Conservation (phyloP, 1,140 invertebrate genomes). For the Pteromalus puparum region DNA sequence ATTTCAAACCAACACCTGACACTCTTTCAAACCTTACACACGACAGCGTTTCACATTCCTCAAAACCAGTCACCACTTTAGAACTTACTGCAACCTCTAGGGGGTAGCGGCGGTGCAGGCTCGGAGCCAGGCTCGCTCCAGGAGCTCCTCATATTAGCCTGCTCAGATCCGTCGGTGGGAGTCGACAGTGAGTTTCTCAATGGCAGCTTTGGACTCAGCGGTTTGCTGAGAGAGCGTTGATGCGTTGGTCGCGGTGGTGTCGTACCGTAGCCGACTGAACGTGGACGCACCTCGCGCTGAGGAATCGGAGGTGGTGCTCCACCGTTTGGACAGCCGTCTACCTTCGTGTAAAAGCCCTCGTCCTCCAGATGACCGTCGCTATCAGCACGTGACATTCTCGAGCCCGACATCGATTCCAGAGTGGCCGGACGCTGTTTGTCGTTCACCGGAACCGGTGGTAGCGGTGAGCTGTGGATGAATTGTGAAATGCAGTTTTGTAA, state of each 20-base stretch:
- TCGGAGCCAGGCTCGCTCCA: slow-evolving; percentile 78
- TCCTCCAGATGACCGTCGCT: slow-evolving; percentile 68
- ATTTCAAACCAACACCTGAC: no score
- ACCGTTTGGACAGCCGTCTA: slow-evolving; percentile 66
- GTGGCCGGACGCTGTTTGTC: slow-evolving; percentile 74
- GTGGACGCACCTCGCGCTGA: slow-evolving; percentile 76
- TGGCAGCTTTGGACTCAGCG: slow-evolving; percentile 77
- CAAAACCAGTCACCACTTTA: neutral
- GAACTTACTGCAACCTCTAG: slow-evolving; percentile 78
- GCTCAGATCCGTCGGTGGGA: slow-evolving; percentile 69
- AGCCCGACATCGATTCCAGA: slow-evolving; percentile 63
- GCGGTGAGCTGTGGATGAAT: slow-evolving; percentile 77
- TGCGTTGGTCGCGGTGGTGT: slow-evolving; percentile 77
- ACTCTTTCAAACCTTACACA: neutral
- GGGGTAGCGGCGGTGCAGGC: slow-evolving; percentile 79
- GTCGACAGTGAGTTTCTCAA: slow-evolving; percentile 75
- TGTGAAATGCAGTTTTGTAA: neutral
- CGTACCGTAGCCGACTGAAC: slow-evolving; percentile 77
- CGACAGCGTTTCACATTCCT: neutral
- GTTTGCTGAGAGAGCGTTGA: slow-evolving; percentile 78
- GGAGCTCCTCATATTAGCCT: slow-evolving; percentile 74
- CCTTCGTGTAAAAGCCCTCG: slow-evolving; percentile 71
- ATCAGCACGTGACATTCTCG: slow-evolving; percentile 65
- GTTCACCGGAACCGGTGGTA: slow-evolving; percentile 81
- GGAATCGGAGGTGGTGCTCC: slow-evolving; percentile 77